Base-by-base conservation (phyloP, 2,797 vertebrate species). In the Enteromius radiatus region DNA sequence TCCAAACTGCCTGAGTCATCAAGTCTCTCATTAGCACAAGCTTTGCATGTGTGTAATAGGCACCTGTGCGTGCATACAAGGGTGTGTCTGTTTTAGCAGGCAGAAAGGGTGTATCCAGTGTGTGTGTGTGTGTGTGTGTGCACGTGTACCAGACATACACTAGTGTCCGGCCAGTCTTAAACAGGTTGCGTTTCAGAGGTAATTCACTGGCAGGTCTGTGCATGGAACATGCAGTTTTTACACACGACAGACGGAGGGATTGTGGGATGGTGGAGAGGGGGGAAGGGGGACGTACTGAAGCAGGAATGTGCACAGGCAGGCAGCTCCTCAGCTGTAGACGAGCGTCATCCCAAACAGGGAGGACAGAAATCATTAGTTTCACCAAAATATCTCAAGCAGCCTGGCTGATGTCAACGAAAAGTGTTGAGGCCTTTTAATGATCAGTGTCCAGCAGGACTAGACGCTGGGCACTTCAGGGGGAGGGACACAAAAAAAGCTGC, bases 251-350 rank as follows among this genome's bases (percentile, higher is more conserved):
- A 69, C 8, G n/a, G 31, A 31, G 41, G n/a, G 38, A 33, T 54
- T 52, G 67, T 71, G 36, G 36, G 79, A 54, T 19, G 23, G 67
- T 8, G 67, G 45, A 28, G 41, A 17, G 41, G 61, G 61, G 59
- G 61, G 78, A 36, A 33, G 54, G 56, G 67, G 65, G 69, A 26
- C 6, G 61, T 78, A 12, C 52, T 61, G 61, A 80, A 82, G 43
- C 38, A 85, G 80, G 84, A 85, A 85, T 85, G 84, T 82, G 74
- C 80, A 52, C 19, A 65, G 59, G 31, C 68, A 84, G 68, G 67
- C 80, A 85, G 59, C 49, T 63, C 26, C 80, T 77, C 67, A 52
- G 73, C 41, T 77, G 54, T 78, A 64, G 56, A 63, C 82, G 73
- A 33, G 65, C 47, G 64, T 63, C 71, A 56, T 84, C 52, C 63